Conservation (phyloP, 2,888 invertebrate genomes). For the Leptinotarsa haldemani region DNA sequence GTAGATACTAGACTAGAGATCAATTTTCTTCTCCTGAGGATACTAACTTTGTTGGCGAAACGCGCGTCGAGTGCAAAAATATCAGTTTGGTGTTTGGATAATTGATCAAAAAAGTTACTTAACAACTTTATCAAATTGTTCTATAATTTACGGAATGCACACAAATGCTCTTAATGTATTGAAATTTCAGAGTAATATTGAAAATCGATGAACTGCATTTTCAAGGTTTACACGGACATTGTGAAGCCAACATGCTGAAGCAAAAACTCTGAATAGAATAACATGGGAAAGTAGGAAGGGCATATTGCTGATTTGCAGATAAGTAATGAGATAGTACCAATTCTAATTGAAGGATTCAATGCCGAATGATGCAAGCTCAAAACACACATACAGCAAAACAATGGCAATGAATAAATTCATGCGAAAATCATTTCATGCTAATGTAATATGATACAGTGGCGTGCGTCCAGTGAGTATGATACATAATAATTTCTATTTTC, state of each 20-base stretch:
- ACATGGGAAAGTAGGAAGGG: constrained; percentile 60
- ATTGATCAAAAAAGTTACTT: too few relatives aligned
- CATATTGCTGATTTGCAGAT: constrained; percentile 59
- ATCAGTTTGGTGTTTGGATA: too few relatives aligned
- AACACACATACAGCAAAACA: constrained; percentile 40
- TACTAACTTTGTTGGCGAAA: too few relatives aligned
- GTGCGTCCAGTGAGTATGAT: constrained; percentile 31
- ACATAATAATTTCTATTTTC: too few relatives aligned
- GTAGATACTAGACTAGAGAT: too few relatives aligned
- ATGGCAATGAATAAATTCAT: constrained; percentile 52
- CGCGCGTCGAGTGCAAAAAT: too few relatives aligned
- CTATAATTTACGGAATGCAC: too few relatives aligned
- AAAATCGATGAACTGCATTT: constrained; percentile 23
- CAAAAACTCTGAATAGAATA: constrained; percentile 45
- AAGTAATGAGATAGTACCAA: constrained; percentile 55
- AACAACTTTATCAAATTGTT: too few relatives aligned
- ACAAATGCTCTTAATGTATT: background rate
- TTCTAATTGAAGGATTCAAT: constrained; percentile 61
- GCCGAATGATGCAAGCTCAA: constrained; percentile 62
- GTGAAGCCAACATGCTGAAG: constrained; percentile 16
- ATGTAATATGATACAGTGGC: constrained; percentile 56
- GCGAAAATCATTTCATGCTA: constrained; percentile 53
- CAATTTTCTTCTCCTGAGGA: too few relatives aligned
- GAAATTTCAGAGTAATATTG: background rate
- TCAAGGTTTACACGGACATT: constrained; percentile 26